Evolutionary conservation across 2,888 invertebrate genomes (phyloP).

Genomic region (Agrochola litura): DNA sequence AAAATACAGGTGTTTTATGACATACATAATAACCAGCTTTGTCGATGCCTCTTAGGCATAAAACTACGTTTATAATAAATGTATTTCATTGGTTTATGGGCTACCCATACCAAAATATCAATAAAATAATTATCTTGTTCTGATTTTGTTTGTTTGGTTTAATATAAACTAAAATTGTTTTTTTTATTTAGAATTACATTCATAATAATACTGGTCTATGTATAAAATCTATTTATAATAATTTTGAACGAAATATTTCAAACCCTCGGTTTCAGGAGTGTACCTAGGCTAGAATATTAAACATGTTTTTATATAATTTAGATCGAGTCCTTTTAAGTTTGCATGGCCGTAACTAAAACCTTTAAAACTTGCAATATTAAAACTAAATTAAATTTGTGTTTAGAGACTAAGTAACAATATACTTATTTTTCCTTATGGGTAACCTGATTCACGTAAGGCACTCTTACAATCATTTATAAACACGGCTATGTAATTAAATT

Average conservation of each 20-base stretch:
- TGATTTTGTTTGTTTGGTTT: neutral
- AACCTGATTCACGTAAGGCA: neutral
- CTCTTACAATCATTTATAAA: neutral
- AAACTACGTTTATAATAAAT: neutral
- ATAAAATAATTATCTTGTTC: neutral
- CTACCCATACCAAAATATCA: too few relatives aligned
- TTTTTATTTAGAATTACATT: neutral
- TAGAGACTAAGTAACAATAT: neutral
- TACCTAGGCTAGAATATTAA: slow-evolving; percentile 6
- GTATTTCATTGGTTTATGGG: neutral
- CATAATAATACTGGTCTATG: neutral
- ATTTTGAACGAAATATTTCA: neutral
- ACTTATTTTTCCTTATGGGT: neutral
- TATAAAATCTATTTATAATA: neutral
- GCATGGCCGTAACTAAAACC: neutral
- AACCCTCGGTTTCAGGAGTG: neutral
- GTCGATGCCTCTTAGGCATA: neutral
- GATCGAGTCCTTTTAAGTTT: neutral
- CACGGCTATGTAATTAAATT: neutral
- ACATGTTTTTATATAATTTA: slow-evolving; percentile 3
- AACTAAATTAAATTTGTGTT: neutral
- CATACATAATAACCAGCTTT: neutral
- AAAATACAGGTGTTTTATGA: neutral
- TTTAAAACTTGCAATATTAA: neutral
- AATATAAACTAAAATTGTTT: neutral